Evolutionary conservation across 2,888 invertebrate species (phyloP), one percentile per base, ranked within the genome.

Genomic region (Drosophila falleni): DNA sequence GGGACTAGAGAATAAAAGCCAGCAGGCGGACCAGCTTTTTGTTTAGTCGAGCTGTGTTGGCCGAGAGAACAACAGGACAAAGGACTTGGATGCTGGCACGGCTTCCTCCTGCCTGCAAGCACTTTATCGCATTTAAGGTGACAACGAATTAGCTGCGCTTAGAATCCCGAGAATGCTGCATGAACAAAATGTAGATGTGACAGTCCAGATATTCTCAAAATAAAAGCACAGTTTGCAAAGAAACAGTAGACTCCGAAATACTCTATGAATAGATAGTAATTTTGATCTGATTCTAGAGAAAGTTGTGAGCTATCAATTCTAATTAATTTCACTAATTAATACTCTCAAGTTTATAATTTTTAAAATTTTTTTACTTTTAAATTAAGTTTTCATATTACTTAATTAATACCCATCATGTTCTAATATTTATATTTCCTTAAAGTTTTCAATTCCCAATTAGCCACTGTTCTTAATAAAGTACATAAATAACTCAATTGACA

Each of bases 101-200:
- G 31, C 11, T 29, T 42, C 13, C 10, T 39, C 29, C 39, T 16
- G 42, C 35, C 56, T 10, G 26, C 47, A 16, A 61, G 61, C 23
- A 54, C 60, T 69, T 66, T 72, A 58, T 75, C 67, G 59, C 66
- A 58, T 66, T 83, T 68, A 66, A 66, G 80, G 81, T 86, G 89
- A 88, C 87, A 88, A 71, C 71, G 72, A 88, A 88, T 83, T 83
- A 88, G 84, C 80, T 62, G 68, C 67, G 53, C 67, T 67, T 51
- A 66, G 69, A 73, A 53, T 58, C 13, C 39, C 10, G n/a, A 37
- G 31, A 49, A 64, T 71, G 47, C 54, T 39, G 39, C 23, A 46
- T 46, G 33, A 49, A 47, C 23, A 47, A 39, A 53, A 37, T 5
- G 16, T 33, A 23, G 19, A 29, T 33, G 42, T n/a, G 37, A n/a